Percentiles rank a stretch among this genome's conserved stretches.
Evolutionary conservation across 1,140 invertebrate species (phyloP).

Genomic region (Eupristina koningsbergeri): DNA sequence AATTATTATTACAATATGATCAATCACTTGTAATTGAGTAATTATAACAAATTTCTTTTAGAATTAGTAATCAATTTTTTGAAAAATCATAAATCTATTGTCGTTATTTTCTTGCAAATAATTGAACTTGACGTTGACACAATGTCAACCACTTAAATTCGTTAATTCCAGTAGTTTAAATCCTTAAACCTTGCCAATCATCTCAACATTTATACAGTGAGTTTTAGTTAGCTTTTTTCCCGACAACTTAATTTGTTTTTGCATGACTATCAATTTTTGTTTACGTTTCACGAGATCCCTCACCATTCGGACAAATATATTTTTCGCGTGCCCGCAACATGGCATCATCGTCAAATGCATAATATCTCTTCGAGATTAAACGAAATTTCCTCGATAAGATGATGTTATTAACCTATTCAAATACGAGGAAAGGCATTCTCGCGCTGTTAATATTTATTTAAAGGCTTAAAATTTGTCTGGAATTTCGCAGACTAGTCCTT

Average conservation of each 20-base stretch:
- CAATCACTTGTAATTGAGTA: neutral
- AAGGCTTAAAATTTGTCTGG: no score
- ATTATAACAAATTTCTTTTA: no score
- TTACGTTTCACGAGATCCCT: slow-evolving; percentile 40
- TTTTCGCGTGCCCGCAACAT: slow-evolving; percentile 12
- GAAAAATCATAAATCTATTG: no score
- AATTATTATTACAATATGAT: neutral
- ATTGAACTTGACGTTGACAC: no score
- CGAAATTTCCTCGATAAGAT: slow-evolving; percentile 13
- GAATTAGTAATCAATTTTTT: no score
- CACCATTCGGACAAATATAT: slow-evolving; percentile 4
- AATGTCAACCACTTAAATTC: neutral
- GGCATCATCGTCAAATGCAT: slow-evolving; percentile 22
- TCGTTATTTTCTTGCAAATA: no score
- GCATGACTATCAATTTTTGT: neutral
- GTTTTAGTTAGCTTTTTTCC: neutral
- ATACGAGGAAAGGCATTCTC: no score
- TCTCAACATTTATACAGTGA: neutral
- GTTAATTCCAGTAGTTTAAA: neutral
- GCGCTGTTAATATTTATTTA: no score
- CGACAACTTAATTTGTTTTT: neutral
- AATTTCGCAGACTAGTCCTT: no score
- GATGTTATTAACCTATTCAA: neutral
- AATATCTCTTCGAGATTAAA: neutral
- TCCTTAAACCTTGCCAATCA: neutral